Conservation (phyloP, 2,797 vertebrate genomes). For the Pelobates cultripes region DNA sequence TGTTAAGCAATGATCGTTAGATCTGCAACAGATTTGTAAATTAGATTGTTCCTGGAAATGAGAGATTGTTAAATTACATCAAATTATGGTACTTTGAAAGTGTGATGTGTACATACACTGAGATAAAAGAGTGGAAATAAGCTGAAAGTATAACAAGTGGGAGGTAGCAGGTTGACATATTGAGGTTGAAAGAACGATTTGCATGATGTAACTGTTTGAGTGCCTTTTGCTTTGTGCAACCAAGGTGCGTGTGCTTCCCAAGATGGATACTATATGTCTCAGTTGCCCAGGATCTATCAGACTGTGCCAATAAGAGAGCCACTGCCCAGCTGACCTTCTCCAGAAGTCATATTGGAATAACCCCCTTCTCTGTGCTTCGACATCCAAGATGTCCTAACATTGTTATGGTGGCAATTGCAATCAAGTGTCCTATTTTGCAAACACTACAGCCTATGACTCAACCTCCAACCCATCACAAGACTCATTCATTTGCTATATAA, state of each 20-base stretch:
- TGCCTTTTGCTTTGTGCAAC: not conserved
- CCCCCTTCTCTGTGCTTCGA: no score
- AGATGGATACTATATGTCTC: no score
- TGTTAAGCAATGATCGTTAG: constrained; percentile 48
- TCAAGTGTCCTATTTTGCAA: no score
- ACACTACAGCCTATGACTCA: no score
- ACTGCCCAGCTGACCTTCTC: no score
- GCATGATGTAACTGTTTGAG: not conserved
- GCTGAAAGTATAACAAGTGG: constrained; percentile 4
- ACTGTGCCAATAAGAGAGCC: no score
- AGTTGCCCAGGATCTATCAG: no score
- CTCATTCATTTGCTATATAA: no score
- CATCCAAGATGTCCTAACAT: no score
- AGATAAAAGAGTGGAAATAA: constrained; percentile 37
- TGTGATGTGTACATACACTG: constrained; percentile 20
- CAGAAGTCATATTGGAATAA: no score
- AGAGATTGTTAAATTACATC: constrained; percentile 42
- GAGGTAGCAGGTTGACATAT: constrained; percentile 13
- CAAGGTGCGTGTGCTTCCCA: not conserved
- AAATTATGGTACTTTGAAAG: constrained; percentile 48
- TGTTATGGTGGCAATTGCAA: no score
- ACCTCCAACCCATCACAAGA: no score
- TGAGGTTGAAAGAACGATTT: constrained; percentile 3
- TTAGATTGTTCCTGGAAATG: constrained; percentile 45
- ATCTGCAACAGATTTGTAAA: constrained; percentile 48